Percentiles rank a stretch among this genome's conserved stretches.
These are phyloP conservation scores for Ganaspis brasiliensis DNA, from an alignment of 2,888 invertebrate genomes.

Conservation along the genomic window DNA sequence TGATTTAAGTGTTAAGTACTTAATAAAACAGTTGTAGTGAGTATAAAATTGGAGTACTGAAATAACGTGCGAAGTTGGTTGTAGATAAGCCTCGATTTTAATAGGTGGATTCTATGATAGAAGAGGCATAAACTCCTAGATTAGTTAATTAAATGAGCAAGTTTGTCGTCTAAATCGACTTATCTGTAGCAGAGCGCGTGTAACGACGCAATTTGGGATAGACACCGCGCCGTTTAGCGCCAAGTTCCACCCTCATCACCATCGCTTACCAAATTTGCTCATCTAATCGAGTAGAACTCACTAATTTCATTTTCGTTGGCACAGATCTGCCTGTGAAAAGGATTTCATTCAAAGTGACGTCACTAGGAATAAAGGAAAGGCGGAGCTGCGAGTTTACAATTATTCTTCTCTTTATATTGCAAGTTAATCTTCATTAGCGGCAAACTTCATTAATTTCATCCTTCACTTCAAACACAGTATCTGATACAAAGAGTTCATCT, in stretches of 20 bases:
- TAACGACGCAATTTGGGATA: conserved; percentile 14
- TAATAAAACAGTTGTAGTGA: too few species aligned
- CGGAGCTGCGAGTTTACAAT: not conserved
- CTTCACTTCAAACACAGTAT: not conserved
- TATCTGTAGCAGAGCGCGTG: not conserved
- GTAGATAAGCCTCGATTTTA: not conserved
- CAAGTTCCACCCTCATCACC: not conserved
- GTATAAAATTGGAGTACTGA: not conserved
- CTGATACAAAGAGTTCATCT: too few species aligned
- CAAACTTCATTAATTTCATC: not conserved
- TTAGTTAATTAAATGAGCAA: conserved; percentile 11
- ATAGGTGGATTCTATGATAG: not conserved
- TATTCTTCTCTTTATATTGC: conserved; percentile 6
- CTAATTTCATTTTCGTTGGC: conserved; percentile 26
- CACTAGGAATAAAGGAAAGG: not conserved
- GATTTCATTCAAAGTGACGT: not conserved
- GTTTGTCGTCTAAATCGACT: conserved; percentile 6
- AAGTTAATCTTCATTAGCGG: conserved; percentile 13
- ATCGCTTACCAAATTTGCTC: conserved; percentile 4
- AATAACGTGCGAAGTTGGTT: not conserved
- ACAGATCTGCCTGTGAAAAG: not conserved
- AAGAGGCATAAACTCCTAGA: not conserved
- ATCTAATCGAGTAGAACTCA: not conserved
- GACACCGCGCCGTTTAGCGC: not conserved
- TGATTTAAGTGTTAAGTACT: too few species aligned